Evolutionary conservation across 1,140 invertebrate species (phyloP).

Genomic region (Cataglyphis hispanica): DNA sequence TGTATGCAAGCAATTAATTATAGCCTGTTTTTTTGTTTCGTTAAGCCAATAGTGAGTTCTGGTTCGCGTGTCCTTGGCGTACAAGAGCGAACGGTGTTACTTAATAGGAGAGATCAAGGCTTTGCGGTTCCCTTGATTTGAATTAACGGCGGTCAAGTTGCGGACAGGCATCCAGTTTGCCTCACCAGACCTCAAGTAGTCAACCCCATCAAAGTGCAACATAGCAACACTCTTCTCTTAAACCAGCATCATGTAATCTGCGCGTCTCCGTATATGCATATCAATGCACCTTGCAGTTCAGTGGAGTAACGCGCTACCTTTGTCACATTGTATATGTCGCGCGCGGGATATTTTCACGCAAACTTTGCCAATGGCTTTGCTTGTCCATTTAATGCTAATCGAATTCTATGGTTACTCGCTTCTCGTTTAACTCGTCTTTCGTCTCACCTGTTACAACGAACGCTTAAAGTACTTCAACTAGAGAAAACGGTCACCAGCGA

Average conservation of each 20-base stretch:
- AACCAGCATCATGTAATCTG: neutral
- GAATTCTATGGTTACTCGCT: conserved; percentile 49
- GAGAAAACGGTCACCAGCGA: conserved; percentile 6
- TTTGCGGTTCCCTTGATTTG: conserved; percentile 45
- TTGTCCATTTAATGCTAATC: conserved; percentile 73
- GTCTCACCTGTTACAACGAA: conserved; percentile 39
- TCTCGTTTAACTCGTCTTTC: conserved; percentile 23
- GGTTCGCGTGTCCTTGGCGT: neutral
- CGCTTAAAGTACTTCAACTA: conserved; percentile 50
- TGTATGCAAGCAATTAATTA: neutral
- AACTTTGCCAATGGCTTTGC: conserved; percentile 64
- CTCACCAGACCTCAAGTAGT: conserved; percentile 47
- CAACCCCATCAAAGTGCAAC: conserved; percentile 36
- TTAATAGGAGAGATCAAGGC: conserved; percentile 47
- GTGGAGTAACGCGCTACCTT: neutral
- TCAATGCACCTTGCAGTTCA: conserved; percentile 3
- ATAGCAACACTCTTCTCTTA: conserved; percentile 7
- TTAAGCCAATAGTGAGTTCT: neutral
- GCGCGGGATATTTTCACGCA: conserved; percentile 65
- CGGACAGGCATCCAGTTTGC: conserved; percentile 33
- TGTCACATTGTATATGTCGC: conserved; percentile 65
- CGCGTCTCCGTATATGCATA: neutral
- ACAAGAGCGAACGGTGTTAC: conserved; percentile 6
- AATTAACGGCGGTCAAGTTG: conserved; percentile 51
- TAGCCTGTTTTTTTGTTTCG: neutral